These are phyloP conservation scores for Acleris holmiana DNA, from an alignment of 2,888 invertebrate species.

Conservation along the genomic window DNA sequence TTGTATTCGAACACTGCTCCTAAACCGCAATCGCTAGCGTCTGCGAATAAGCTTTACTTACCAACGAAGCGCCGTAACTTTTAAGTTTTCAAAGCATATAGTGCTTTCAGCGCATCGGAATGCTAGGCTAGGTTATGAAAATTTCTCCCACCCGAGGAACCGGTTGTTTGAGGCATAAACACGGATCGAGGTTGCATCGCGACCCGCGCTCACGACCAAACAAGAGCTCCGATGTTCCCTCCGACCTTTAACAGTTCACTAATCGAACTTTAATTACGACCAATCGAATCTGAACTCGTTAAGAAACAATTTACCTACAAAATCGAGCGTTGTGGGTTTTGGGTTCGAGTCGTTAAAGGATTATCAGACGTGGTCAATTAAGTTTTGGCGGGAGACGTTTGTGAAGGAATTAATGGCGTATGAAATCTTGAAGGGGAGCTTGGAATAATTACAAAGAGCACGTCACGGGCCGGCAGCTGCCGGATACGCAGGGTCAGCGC, in stretches of 20 bases:
- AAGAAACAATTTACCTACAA: slow-evolving; percentile 39
- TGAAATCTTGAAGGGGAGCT: slow-evolving; percentile 41
- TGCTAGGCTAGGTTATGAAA: slow-evolving; percentile 42
- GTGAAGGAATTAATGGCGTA: slow-evolving; percentile 39
- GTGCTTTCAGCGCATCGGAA: slow-evolving; percentile 31
- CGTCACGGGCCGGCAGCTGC: slow-evolving; percentile 72
- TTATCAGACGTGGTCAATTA: slow-evolving; percentile 35
- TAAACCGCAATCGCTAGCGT: not conserved
- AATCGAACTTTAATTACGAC: slow-evolving; percentile 51
- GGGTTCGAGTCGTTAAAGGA: slow-evolving; percentile 32
- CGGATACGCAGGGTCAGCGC: slow-evolving; percentile 80
- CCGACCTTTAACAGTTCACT: slow-evolving; percentile 44
- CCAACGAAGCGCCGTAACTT: slow-evolving; percentile 1
- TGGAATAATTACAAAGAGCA: slow-evolving; percentile 65
- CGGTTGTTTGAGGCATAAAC: slow-evolving; percentile 43
- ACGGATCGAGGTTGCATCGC: slow-evolving; percentile 42
- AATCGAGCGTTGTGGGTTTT: slow-evolving; percentile 35
- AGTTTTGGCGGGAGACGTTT: slow-evolving; percentile 33
- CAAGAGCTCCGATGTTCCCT: slow-evolving; percentile 30
- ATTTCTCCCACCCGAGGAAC: slow-evolving; percentile 43
- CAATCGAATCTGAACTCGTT: slow-evolving; percentile 39
- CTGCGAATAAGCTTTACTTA: not conserved
- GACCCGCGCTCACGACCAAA: slow-evolving; percentile 36
- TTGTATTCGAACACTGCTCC: slow-evolving; percentile 27
- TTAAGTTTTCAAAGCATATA: slow-evolving; percentile 4